Evolutionary conservation across 2,888 invertebrate genomes (phyloP).

Genomic region (Plebejus argus): DNA sequence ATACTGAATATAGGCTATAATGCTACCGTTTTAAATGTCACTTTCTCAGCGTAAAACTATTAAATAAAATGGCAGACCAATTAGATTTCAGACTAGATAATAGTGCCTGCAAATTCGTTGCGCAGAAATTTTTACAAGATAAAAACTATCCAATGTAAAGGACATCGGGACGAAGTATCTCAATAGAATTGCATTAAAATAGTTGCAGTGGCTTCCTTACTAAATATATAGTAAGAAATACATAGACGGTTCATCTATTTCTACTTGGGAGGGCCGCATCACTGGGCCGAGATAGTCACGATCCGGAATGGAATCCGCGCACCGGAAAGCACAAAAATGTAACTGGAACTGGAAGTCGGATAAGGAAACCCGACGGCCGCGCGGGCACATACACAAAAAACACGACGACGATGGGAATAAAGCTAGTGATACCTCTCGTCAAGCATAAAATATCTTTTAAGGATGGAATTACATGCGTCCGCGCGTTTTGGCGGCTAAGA

Average conservation of each 20-base stretch:
- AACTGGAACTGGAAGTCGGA: constrained; percentile 20
- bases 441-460: neutral
- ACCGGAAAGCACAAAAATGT: constrained; percentile 26
- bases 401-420: neutral
- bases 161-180: no score
- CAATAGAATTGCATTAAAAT: no score
- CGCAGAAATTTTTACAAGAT: no score
- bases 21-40: neutral
- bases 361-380: neutral
- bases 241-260: neutral
- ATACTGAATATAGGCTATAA: neutral
- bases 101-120: no score
- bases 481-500: no score
- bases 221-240: no score
- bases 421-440: neutral
- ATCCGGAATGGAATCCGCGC: constrained; percentile 9
- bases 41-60: neutral
- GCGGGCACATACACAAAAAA: constrained; percentile 6
- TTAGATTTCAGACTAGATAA: no score
- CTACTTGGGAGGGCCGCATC: neutral
- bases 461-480: no score
- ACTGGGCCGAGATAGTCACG: neutral
- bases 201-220: no score
- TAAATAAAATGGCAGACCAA: no score
- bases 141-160: no score